Base-by-base conservation (phyloP, 1,140 invertebrate genomes). In the Drosophila mauritiana region DNA sequence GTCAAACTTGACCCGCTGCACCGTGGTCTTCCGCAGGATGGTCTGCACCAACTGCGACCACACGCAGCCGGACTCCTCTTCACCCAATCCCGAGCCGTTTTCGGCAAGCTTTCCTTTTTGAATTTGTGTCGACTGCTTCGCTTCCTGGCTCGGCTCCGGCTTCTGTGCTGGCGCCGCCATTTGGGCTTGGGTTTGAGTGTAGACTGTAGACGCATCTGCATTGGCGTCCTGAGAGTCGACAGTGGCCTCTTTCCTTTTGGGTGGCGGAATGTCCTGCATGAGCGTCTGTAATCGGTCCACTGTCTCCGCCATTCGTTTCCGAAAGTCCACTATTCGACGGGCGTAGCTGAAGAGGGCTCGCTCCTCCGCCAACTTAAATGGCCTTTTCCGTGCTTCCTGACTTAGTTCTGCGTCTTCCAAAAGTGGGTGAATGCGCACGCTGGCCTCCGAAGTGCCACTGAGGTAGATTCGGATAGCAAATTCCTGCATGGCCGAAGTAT, bases 1-100 rank as follows among this genome's bases (percentile, higher is more conserved):
- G 20, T 91, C 81, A 48, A 91, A 91, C 54, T 91, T 85, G 0
- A 74, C 51, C 5, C 84, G 81, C 17, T 82, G 83, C 51, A 72
- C 68, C 3, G 73, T 80, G 2, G 90, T 91, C 43, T 91, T 91
- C 0, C 90, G 75, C 39, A 91, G 51, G 15, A 91, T 89, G 11
- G 91, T 91, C 39, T 91, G 80, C 25, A 91, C 90, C 11, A 91
- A 73, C 34, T 91, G 90, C 7, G 90, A 89, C 90, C 90, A 91
- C 1, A 91, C 90, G 1, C 90, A 91, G 8, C 77, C 73, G 12
- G 43, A 11, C 15, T 63, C 39, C 25, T 46, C 42, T n/a, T 36
- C 15, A 12, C 40, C 37, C 31, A 39, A 49, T n/a, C 13, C 42
- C 4, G 27, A 12, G 10, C 39, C 40, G 3, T 20, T 27, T 17